Conservation (phyloP, 1,140 invertebrate genomes). For the Ruditapes philippinarum region DNA sequence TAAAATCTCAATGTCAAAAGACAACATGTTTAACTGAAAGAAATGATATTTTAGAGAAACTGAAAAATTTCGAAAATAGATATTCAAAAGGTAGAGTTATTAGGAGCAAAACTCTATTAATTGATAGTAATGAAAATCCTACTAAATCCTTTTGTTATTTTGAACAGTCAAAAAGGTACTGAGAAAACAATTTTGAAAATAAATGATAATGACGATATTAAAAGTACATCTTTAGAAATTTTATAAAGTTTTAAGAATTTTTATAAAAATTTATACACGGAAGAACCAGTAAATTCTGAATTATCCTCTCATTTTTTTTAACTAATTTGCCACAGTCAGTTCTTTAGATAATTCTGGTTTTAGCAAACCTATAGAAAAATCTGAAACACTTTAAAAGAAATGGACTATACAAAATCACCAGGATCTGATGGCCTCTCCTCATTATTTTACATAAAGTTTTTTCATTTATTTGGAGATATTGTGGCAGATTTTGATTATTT, state of each 20-base stretch:
- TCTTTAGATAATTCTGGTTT: conserved; percentile 28
- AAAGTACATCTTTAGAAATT: conserved; percentile 55
- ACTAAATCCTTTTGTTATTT: conserved; percentile 61
- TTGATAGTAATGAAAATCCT: conserved; percentile 68
- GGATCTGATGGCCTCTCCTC: conserved; percentile 72
- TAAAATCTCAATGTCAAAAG: conserved; percentile 57
- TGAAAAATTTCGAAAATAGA: conserved; percentile 53
- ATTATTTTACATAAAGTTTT: conserved; percentile 73
- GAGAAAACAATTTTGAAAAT: conserved; percentile 64
- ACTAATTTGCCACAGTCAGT: conserved; percentile 65
- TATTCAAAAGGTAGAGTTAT: conserved; percentile 50
- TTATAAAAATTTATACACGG: conserved; percentile 68
- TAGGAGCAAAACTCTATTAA: conserved; percentile 52
- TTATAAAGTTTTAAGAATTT: conserved; percentile 62
- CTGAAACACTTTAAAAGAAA: conserved; percentile 66
- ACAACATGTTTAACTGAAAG: not conserved
- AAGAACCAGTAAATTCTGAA: conserved; percentile 59
- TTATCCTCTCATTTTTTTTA: conserved; percentile 65
- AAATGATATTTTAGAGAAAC: conserved; percentile 50
- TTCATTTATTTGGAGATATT: conserved; percentile 61
- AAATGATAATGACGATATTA: not conserved
- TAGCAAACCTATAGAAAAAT: conserved; percentile 51
- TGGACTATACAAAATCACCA: conserved; percentile 70
- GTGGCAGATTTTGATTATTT: too few relatives aligned
- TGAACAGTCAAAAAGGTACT: conserved; percentile 46